phyloP scores from a whole-genome alignment of 2,113 vertebrate genomes.

The Cathartes aura region DNA sequence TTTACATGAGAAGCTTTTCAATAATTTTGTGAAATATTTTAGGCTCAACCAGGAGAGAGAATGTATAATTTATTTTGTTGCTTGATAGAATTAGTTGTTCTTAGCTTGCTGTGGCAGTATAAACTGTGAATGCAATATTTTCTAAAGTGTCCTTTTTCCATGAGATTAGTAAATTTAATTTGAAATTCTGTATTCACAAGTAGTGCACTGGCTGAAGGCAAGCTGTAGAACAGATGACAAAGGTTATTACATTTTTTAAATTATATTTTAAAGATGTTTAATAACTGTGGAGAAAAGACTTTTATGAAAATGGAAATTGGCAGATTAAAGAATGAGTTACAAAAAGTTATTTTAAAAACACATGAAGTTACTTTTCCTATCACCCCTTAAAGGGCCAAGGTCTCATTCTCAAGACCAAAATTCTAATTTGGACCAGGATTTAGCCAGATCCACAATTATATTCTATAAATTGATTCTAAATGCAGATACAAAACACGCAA shows the following conservation, averaged over 20 bases:
- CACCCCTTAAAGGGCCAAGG: neutral
- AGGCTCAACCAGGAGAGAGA: slow-evolving; percentile 34
- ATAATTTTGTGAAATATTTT: slow-evolving; percentile 39
- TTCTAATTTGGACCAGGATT: neutral
- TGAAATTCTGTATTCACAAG: slow-evolving; percentile 67
- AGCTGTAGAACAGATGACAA: slow-evolving; percentile 64
- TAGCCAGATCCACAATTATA: neutral
- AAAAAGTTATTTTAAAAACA: slow-evolving; percentile 49
- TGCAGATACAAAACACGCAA: neutral
- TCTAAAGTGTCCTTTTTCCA: slow-evolving; percentile 48
- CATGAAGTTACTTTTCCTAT: neutral
- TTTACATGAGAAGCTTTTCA: slow-evolving; percentile 41
- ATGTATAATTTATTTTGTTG: slow-evolving; percentile 37
- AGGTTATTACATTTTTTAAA: slow-evolving; percentile 72
- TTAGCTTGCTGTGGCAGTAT: slow-evolving; percentile 31
- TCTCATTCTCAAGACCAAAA: neutral
- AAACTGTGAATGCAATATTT: slow-evolving; percentile 60
- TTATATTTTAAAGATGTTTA: slow-evolving; percentile 74
- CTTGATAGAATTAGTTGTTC: slow-evolving; percentile 68
- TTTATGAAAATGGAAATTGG: slow-evolving; percentile 64
- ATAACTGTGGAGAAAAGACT: slow-evolving; percentile 70
- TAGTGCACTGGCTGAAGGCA: slow-evolving; percentile 62
- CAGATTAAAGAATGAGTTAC: slow-evolving; percentile 60
- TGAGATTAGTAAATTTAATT: slow-evolving; percentile 77
- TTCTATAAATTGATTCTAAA: neutral